A percentile compares a stretch with the other conserved stretches of the same genome.
Evolutionary conservation across 1,140 invertebrate species (phyloP).

Genomic region (Glossosoma conforme): DNA sequence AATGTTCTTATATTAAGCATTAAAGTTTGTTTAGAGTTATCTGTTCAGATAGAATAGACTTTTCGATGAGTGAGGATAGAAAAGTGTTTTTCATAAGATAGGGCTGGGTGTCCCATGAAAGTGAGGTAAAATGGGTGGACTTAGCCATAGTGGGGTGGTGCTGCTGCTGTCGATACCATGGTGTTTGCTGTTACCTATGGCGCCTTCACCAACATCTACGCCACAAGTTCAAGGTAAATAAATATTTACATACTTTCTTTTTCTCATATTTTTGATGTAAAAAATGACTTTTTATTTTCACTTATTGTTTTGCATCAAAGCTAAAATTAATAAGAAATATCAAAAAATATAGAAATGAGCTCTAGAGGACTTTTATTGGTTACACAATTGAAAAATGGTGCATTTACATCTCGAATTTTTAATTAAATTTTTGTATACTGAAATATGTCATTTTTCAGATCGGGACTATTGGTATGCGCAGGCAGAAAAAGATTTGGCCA

Average conservation of each 20-base stretch:
- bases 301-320: not conserved
- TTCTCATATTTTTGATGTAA: not conserved
- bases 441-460: conserved; percentile 7
- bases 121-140: no score
- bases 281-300: not conserved
- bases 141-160: not conserved
- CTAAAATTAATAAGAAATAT: not conserved
- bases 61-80: no score
- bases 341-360: not conserved
- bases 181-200: not conserved
- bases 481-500: conserved; percentile 14
- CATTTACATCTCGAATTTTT: not conserved
- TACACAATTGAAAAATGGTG: not conserved
- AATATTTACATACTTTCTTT: not conserved
- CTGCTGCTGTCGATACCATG: conserved; percentile 2
- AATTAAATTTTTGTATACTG: not conserved
- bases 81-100: no score
- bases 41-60: no score
- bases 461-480: conserved; percentile 17
- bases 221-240: conserved; percentile 1
- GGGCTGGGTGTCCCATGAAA: no score
- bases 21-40: no score
- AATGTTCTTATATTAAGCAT: no score
- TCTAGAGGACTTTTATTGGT: not conserved
- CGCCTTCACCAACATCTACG: not conserved